These are phyloP conservation scores for Cheilosia vulpina DNA, from an alignment of 2,888 invertebrate species.

Conservation along the genomic window DNA sequence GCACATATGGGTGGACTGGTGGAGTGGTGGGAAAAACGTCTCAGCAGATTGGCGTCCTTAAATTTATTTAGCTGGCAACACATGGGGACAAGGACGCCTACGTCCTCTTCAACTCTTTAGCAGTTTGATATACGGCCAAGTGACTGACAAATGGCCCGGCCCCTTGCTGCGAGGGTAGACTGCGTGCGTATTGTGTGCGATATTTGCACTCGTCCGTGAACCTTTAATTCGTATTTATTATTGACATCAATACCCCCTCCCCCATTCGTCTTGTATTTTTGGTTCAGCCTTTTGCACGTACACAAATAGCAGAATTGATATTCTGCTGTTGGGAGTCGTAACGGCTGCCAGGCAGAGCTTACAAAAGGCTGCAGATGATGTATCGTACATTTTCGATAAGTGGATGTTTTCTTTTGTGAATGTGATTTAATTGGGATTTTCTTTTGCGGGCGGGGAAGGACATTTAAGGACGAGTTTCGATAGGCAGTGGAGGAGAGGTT, in stretches of 20 bases:
- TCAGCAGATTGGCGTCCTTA: constrained; percentile 22
- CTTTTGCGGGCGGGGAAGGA: neutral
- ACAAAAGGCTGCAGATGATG: neutral
- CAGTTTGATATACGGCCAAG: constrained; percentile 35
- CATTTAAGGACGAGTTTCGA: neutral
- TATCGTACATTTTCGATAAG: constrained; percentile 24
- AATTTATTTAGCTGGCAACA: constrained; percentile 29
- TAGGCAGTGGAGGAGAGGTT: neutral
- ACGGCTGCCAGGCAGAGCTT: too few relatives aligned
- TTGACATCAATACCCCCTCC: constrained; percentile 38
- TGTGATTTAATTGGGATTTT: constrained; percentile 27
- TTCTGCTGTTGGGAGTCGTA: constrained; percentile 1
- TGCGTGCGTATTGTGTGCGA: neutral
- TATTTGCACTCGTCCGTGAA: constrained; percentile 45
- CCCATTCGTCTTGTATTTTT: constrained; percentile 37
- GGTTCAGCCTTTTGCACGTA: constrained; percentile 18
- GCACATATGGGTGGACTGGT: neutral
- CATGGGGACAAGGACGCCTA: constrained; percentile 2
- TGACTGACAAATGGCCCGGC: constrained; percentile 46
- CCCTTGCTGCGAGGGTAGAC: neutral
- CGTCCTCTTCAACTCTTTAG: constrained; percentile 17
- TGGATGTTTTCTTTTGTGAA: constrained; percentile 20
- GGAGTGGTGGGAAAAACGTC: neutral
- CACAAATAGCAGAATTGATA: constrained; percentile 46
- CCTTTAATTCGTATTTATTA: constrained; percentile 49